Conservation (phyloP, 2,113 vertebrate genomes). For the Lota lota region DNA sequence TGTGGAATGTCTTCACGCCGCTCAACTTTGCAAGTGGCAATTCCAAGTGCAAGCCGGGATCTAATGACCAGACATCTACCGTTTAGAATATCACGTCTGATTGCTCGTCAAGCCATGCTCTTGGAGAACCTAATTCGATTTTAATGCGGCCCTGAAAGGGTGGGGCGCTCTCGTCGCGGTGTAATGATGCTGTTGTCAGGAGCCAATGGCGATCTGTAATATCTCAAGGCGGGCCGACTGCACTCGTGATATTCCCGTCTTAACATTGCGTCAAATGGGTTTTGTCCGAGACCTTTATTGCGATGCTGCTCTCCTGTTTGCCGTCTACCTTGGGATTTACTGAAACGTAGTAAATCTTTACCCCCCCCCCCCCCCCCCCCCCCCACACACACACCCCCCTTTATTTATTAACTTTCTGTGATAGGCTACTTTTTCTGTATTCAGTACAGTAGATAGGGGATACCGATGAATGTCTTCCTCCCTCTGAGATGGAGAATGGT, state of each 20-base stretch:
- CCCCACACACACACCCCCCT: neutral
- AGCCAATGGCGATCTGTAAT: slow-evolving; percentile 71
- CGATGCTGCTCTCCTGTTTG: slow-evolving; percentile 46
- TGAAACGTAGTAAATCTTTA: slow-evolving; percentile 51
- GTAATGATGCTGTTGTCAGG: slow-evolving; percentile 79
- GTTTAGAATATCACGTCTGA: slow-evolving; percentile 58
- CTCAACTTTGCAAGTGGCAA: slow-evolving; percentile 74
- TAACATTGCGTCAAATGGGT: slow-evolving; percentile 49
- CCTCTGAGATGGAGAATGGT: slow-evolving; percentile 68
- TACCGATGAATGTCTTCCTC: slow-evolving; percentile 68
- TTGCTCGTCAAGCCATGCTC: slow-evolving; percentile 67
- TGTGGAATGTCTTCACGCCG: slow-evolving; percentile 55
- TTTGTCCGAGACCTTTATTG: slow-evolving; percentile 27
- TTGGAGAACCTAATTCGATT: slow-evolving; percentile 78
- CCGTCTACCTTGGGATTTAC: slow-evolving; percentile 50
- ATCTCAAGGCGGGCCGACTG: slow-evolving; percentile 68
- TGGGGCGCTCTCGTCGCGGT: slow-evolving; percentile 73
- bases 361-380: neutral
- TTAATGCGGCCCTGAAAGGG: slow-evolving; percentile 77
- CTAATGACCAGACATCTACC: slow-evolving; percentile 65
- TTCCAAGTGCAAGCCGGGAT: slow-evolving; percentile 65
- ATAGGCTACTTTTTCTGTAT: slow-evolving; percentile 61
- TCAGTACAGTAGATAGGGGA: slow-evolving; percentile 73
- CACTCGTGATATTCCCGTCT: slow-evolving; percentile 67
- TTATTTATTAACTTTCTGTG: slow-evolving; percentile 60